Evolutionary conservation across 2,888 invertebrate genomes (phyloP).

Genomic region (Ecliptopera silaceata): DNA sequence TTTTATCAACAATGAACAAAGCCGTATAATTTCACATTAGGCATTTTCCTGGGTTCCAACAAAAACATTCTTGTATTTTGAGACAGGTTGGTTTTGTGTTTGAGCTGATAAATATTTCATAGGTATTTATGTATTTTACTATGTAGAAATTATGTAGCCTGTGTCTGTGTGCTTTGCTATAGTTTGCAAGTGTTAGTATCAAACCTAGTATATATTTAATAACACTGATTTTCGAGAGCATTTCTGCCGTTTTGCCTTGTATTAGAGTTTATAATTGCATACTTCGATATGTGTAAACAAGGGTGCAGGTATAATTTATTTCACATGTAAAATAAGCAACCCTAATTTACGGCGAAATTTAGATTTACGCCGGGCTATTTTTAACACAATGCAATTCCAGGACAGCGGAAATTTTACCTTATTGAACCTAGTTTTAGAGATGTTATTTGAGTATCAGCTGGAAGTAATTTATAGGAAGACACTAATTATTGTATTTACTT

Average conservation of each 20-base stretch:
- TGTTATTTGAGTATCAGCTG: neutral
- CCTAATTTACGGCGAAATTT: slow-evolving; percentile 19
- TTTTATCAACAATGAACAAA: too few relatives aligned
- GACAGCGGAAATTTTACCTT: neutral
- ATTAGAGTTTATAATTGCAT: slow-evolving; percentile 10
- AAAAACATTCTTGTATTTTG: too few relatives aligned
- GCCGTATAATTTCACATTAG: too few relatives aligned
- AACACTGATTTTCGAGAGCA: too few relatives aligned
- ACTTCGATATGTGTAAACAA: slow-evolving; percentile 3
- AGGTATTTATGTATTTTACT: too few relatives aligned
- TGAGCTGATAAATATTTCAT: too few relatives aligned
- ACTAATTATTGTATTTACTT: neutral
- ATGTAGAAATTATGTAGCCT: too few relatives aligned
- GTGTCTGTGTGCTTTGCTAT: too few relatives aligned
- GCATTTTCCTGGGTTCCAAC: too few relatives aligned
- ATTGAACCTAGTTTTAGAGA: neutral
- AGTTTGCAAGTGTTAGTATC: too few relatives aligned
- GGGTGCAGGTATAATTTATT: slow-evolving; percentile 19
- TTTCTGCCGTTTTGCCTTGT: neutral
- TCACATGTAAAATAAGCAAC: slow-evolving; percentile 27
- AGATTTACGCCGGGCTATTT: slow-evolving; percentile 19
- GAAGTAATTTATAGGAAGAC: neutral
- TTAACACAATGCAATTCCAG: neutral
- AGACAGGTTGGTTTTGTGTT: too few relatives aligned
- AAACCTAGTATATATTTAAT: too few relatives aligned